Evolutionary conservation across 1,140 invertebrate species (phyloP), one percentile per base, ranked within the genome.

Genomic region (Zaprionus tsacasi): DNA sequence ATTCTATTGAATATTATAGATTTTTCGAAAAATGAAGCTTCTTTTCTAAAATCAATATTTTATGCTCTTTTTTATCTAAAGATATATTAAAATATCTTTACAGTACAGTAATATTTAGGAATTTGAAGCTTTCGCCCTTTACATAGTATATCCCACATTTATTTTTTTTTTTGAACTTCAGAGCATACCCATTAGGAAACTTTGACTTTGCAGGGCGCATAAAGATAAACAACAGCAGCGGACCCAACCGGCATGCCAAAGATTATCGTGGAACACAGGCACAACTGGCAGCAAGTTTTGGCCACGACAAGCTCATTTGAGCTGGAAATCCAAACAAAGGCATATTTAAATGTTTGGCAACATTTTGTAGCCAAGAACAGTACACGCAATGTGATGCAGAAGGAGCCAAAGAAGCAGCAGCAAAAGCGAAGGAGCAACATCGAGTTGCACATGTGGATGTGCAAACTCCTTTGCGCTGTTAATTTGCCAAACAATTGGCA

Each of bases 401-500:
- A 66, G 59, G 70, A 65, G 76, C 68, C 30, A 21, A 52, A 58
- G 68, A 45, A 50, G 17, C 50, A 43, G 48, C 38, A 55, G 59
- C 38, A 30, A 6, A 3, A 30, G 27, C 27, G 6, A 38, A 43
- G 35, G 45, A 65, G 65, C 52, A 55, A 57, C 43, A 70, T 36
- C 59, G 59, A 68, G 68, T 60, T 58, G 65, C 17, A 15, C 48
- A 27, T 33, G n/a, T 60, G 58, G 13, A 12, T 27, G 27, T 35
- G 48, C 68, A 64, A 76, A 76, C 74, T 72, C 82, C 81, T 82
- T 87, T 79, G 65, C 79, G 79, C 83, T 88, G 83, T 87, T 87
- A 87, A 87, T 87, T 87, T 87, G 85, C 83, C 82, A 87, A 88
- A 82, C 83, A 87, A 87, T 87, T 87, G 83, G 83, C 77, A 88